These are phyloP conservation scores for Felis catus DNA, from an alignment of 2,113 vertebrate genomes.

Conservation along the genomic window DNA sequence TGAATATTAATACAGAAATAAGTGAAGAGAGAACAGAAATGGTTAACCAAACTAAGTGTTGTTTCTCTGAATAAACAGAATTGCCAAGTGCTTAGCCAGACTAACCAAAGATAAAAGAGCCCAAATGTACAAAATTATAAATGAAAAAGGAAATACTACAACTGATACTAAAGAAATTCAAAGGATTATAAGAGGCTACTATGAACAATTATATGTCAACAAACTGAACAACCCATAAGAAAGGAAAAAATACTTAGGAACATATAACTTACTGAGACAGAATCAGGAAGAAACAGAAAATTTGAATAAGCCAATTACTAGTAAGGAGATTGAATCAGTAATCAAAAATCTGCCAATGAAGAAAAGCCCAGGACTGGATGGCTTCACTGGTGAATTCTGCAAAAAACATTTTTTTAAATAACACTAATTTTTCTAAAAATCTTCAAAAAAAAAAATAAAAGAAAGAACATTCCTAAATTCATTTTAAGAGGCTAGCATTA, in stretches of 20 bases:
- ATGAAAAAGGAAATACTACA: neutral
- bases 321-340: neutral
- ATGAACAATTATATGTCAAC: neutral
- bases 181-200: neutral
- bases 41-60: neutral
- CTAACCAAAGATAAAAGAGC: neutral
- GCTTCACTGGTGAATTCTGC: neutral
- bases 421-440: neutral
- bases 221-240: neutral
- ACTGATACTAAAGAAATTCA: neutral
- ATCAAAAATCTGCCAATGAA: neutral
- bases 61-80: neutral
- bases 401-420: neutral
- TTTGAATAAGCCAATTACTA: neutral
- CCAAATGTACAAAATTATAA: neutral
- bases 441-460: neutral
- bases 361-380: neutral
- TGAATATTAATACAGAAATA: neutral
- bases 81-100: neutral
- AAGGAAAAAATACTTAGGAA: neutral
- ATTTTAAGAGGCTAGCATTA: neutral
- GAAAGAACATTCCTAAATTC: neutral
- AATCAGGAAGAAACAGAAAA: neutral
- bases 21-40: neutral
- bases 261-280: neutral